phyloP scores from a whole-genome alignment of 2,888 invertebrate genomes.

The Hoplodrina blanda region DNA sequence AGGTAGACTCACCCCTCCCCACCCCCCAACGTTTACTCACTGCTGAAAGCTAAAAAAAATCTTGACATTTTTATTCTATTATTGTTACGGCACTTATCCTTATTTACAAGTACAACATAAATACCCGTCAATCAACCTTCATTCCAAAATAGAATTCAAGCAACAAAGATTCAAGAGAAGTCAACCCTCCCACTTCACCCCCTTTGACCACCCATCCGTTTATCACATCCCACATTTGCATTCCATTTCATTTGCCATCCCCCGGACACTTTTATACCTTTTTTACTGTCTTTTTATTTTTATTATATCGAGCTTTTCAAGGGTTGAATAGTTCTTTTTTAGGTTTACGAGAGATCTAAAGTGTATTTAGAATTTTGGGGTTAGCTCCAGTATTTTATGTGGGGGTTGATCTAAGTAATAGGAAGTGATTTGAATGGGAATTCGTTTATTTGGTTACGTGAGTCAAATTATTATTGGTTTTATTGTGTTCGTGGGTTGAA shows the following conservation, averaged over 20 bases:
- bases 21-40: no score
- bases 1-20: no score
- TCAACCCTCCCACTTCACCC: constrained; percentile 34
- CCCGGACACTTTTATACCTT: constrained; percentile 81
- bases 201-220: constrained; percentile 62
- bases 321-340: constrained; percentile 78
- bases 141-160: constrained; percentile 28
- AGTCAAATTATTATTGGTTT: constrained; percentile 41
- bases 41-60: no score
- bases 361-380: constrained; percentile 64
- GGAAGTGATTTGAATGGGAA: constrained; percentile 55
- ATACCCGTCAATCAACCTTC: background rate
- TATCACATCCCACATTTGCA: constrained; percentile 84
- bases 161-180: constrained; percentile 45
- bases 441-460: constrained; percentile 39
- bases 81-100: background rate
- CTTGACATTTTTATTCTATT: background rate
- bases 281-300: constrained; percentile 84
- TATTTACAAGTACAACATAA: background rate
- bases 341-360: constrained; percentile 73
- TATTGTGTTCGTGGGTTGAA: constrained; percentile 21
- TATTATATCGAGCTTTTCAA: constrained; percentile 72
- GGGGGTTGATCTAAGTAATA: constrained; percentile 57
- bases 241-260: constrained; percentile 85
- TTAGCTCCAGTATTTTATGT: constrained; percentile 55